These are phyloP conservation scores for Agelas oroides DNA, from an alignment of 37 sponge, comb jelly and placozoan species.

Conservation along the genomic window DNA sequence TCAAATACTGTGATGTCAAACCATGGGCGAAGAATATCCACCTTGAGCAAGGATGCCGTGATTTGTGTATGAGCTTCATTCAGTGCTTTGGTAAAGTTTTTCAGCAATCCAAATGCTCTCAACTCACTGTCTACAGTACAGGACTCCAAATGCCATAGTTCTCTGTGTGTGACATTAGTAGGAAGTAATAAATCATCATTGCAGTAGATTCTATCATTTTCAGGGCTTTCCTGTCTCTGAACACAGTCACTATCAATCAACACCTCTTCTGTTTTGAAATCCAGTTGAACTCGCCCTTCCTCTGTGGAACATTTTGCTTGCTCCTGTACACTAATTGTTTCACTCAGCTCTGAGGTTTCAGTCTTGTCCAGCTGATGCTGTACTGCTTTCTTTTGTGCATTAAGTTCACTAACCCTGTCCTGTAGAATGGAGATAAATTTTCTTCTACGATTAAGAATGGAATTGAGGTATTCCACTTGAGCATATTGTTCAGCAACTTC, in stretches of 20 bases:
- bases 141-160: constrained; percentile 16
- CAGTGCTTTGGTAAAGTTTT: constrained; percentile 17
- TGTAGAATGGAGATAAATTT: neutral
- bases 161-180: neutral
- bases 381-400: too few species aligned
- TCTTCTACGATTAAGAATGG: constrained; percentile 5
- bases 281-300: neutral
- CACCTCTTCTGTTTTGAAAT: neutral
- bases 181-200: constrained; percentile 10
- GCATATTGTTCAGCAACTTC: constrained; percentile 15
- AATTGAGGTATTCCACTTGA: constrained; percentile 16
- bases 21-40: constrained; percentile 31
- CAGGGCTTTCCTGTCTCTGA: neutral
- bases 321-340: too few species aligned
- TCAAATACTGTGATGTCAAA: constrained; percentile 12
- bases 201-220: neutral
- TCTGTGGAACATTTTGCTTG: neutral
- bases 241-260: neutral
- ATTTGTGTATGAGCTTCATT: neutral
- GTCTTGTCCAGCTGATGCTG: too few species aligned
- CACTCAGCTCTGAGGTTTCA: too few species aligned
- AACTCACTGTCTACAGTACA: constrained; percentile 30
- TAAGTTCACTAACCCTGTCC: too few species aligned
- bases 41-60: constrained; percentile 18
- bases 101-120: neutral